Evolutionary conservation across 2,797 vertebrate genomes (phyloP).

Genomic region (Leptodactylus fallax): DNA sequence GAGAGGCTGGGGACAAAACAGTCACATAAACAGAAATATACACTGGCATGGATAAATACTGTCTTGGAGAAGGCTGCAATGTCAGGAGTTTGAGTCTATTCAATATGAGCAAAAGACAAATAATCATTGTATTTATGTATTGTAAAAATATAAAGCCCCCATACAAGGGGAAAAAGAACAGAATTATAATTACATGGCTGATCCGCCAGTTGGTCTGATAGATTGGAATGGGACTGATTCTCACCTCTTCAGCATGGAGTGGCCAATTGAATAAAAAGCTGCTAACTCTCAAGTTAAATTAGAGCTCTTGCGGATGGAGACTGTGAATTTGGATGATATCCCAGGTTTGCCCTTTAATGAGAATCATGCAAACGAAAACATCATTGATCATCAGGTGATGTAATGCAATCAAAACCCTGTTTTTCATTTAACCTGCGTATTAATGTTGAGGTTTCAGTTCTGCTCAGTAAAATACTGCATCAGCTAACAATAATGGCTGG

Average conservation of each 20-base stretch:
- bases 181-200: neutral
- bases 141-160: neutral
- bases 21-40: neutral
- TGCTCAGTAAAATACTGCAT: constrained; percentile 49
- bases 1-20: neutral
- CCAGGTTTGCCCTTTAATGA: constrained; percentile 54
- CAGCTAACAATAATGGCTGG: constrained; percentile 50
- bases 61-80: neutral
- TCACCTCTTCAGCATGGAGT: constrained; percentile 39
- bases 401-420: constrained; percentile 55
- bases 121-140: neutral
- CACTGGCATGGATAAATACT: neutral
- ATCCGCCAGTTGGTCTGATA: constrained; percentile 14
- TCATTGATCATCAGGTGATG: constrained; percentile 58
- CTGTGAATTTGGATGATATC: constrained; percentile 55
- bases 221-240: constrained; percentile 22
- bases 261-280: constrained; percentile 48
- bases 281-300: constrained; percentile 34
- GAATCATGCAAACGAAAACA: constrained; percentile 50
- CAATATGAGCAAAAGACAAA: neutral
- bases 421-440: constrained; percentile 46
- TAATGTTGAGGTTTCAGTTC: constrained; percentile 49
- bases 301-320: constrained; percentile 5
- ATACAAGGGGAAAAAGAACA: neutral
- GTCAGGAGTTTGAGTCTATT: neutral